Evolutionary conservation across 2,888 invertebrate species (phyloP).

Genomic region (Leuctra nigra): DNA sequence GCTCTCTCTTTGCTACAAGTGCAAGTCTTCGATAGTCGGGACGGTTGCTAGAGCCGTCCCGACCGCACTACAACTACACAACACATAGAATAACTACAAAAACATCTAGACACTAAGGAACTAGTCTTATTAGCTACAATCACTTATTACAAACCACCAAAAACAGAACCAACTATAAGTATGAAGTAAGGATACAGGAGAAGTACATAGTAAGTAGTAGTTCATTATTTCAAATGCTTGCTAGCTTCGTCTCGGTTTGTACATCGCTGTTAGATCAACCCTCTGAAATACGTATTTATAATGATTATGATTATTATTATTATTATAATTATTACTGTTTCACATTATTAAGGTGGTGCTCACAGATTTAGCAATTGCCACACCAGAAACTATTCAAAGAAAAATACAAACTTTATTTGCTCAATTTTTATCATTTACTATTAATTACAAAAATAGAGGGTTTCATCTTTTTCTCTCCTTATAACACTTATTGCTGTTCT

Average conservation of each 20-base stretch:
- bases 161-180: slow-evolving; percentile 31
- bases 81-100: slow-evolving; percentile 31
- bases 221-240: slow-evolving; percentile 23
- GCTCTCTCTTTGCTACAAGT: slow-evolving; percentile 48
- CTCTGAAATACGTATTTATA: no score
- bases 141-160: slow-evolving; percentile 32
- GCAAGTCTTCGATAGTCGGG: slow-evolving; percentile 35
- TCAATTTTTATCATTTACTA: slow-evolving; percentile 33
- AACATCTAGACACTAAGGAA: slow-evolving; percentile 31
- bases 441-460: slow-evolving; percentile 48
- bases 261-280: slow-evolving; percentile 29
- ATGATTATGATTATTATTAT: slow-evolving; percentile 23
- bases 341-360: slow-evolving; percentile 23
- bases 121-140: slow-evolving; percentile 31
- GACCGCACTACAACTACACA: slow-evolving; percentile 30
- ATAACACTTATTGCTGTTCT: slow-evolving; percentile 44
- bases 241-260: slow-evolving; percentile 19
- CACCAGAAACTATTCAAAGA: slow-evolving; percentile 30
- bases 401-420: slow-evolving; percentile 33
- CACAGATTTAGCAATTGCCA: slow-evolving; percentile 23
- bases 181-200: slow-evolving; percentile 30
- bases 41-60: slow-evolving; percentile 29
- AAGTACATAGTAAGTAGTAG: slow-evolving; percentile 29
- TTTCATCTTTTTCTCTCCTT: slow-evolving; percentile 41
- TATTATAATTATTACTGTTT: no score